These are phyloP conservation scores for Coelinius sp. DNA, from an alignment of 2,888 invertebrate species.

Conservation along the genomic window DNA sequence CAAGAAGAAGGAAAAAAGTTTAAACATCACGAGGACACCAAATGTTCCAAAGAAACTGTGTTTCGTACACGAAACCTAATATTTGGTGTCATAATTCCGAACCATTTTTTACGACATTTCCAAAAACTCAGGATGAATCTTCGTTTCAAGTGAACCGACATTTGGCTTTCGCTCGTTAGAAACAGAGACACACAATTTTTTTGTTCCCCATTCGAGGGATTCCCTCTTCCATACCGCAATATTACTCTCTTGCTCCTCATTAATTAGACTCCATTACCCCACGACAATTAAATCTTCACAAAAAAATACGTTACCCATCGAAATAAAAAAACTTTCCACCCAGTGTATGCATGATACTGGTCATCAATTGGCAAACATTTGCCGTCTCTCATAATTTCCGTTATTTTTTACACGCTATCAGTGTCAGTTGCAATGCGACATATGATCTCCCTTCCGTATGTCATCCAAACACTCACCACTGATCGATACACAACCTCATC, in stretches of 20 bases:
- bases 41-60: conserved; percentile 30
- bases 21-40: conserved; percentile 3
- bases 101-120: conserved; percentile 46
- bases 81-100: conserved; percentile 41
- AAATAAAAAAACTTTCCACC: not conserved
- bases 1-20: not conserved
- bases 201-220: not conserved
- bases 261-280: not conserved
- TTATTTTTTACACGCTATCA: not conserved
- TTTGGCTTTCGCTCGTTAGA: conserved; percentile 38
- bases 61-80: conserved; percentile 35
- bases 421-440: not conserved
- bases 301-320: not conserved
- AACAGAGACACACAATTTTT: conserved; percentile 35
- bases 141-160: conserved; percentile 32
- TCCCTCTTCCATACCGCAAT: not conserved
- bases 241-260: not conserved
- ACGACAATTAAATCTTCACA: not conserved
- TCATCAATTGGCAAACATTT: not conserved
- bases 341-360: no score
- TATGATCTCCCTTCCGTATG: conserved; percentile 5
- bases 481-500: not conserved
- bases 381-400: not conserved
- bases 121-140: conserved; percentile 30
- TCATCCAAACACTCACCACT: not conserved